Percentiles rank a stretch among this genome's conserved stretches.
Evolutionary conservation across 1,140 invertebrate genomes (phyloP).

Genomic region (Steinernema khuongi): DNA sequence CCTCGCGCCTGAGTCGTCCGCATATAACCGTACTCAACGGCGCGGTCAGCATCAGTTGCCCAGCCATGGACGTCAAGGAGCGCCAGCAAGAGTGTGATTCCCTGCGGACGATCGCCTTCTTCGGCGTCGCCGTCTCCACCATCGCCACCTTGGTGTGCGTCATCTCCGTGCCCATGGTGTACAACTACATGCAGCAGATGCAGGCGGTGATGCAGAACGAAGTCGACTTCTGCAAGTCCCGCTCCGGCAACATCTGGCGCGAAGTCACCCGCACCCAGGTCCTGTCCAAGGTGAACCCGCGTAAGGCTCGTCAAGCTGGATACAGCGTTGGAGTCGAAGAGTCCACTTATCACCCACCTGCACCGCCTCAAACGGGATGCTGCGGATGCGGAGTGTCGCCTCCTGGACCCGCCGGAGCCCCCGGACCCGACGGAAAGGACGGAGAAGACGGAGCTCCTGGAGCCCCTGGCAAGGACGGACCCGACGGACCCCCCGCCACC

Average conservation of each 20-base stretch:
- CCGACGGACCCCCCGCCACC: constrained; percentile 29
- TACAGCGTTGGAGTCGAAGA: constrained; percentile 11
- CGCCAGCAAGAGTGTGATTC: constrained; percentile 29
- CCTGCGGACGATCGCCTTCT: constrained; percentile 46
- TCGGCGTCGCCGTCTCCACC: constrained; percentile 47
- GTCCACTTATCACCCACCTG: background rate
- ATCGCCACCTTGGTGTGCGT: constrained; percentile 52
- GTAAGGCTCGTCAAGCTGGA: constrained; percentile 21
- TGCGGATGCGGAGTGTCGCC: constrained; percentile 28
- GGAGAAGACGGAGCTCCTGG: constrained; percentile 31
- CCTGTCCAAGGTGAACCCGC: constrained; percentile 15
- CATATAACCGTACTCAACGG: background rate
- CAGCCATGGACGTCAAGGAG: constrained; percentile 24
- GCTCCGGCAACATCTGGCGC: constrained; percentile 35
- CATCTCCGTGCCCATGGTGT: constrained; percentile 47
- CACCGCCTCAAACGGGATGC: constrained; percentile 19
- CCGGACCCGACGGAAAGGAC: constrained; percentile 38
- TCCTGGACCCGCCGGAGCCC: constrained; percentile 33
- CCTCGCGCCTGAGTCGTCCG: background rate
- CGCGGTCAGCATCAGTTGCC: background rate
- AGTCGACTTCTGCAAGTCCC: constrained; percentile 41
- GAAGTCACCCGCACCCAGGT: constrained; percentile 39
- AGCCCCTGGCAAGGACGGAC: constrained; percentile 37
- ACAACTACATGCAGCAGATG: constrained; percentile 46
- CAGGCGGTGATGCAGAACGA: constrained; percentile 44